A percentile compares a stretch with the other conserved stretches of the same genome.
Evolutionary conservation across 2,888 invertebrate genomes (phyloP).

Genomic region (Lumbricus terrestris): DNA sequence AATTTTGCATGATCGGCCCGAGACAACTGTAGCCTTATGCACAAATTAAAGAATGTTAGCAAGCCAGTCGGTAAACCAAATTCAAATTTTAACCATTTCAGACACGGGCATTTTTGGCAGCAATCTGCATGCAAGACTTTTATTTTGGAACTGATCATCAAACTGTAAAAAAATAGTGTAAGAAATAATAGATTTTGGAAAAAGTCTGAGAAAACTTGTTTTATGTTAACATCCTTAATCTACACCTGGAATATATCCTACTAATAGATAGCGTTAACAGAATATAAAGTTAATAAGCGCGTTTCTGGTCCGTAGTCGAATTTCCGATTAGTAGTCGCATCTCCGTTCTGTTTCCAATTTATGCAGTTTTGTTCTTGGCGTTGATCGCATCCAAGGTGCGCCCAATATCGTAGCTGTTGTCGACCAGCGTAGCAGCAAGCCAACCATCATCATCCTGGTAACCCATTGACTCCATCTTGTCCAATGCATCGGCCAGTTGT

Average conservation of each 20-base stretch:
- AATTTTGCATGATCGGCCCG: too few relatives aligned
- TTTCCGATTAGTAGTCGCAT: neutral
- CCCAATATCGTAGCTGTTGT: constrained; percentile 5
- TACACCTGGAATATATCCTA: neutral
- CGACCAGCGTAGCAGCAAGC: constrained; percentile 18
- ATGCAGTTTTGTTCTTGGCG: constrained; percentile 11
- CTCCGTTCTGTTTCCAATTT: neutral
- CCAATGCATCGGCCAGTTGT: neutral
- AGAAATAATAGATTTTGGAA: neutral
- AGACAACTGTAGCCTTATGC: neutral
- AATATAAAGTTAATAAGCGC: neutral
- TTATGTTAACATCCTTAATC: neutral
- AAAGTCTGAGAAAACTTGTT: neutral
- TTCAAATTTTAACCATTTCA: neutral
- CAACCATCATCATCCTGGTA: constrained; percentile 20
- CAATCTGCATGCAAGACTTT: neutral
- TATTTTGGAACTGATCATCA: too few relatives aligned
- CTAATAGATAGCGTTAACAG: neutral
- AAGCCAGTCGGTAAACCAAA: neutral
- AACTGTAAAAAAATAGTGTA: neutral
- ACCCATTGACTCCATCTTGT: constrained; percentile 22
- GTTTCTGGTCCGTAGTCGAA: neutral
- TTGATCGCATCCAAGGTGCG: constrained; percentile 13
- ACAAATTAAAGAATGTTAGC: neutral
- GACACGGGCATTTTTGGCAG: neutral